Percentiles rank a stretch among this genome's conserved stretches.
phyloP scores from a whole-genome alignment of 2,888 invertebrate genomes.

The Scaeva pyrastri region DNA sequence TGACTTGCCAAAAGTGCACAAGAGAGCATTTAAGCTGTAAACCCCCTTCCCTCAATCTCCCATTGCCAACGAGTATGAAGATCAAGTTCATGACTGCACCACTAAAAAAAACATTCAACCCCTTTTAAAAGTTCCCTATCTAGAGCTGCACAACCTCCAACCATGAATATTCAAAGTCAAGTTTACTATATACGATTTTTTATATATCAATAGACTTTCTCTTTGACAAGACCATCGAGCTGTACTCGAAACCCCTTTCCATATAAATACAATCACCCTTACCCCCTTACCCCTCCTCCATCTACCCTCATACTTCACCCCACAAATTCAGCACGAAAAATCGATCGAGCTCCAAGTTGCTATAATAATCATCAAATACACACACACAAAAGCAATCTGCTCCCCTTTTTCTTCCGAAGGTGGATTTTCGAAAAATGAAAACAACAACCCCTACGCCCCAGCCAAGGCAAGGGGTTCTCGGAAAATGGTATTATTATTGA shows the following conservation, averaged over 20 bases:
- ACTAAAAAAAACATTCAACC: constrained; percentile 9
- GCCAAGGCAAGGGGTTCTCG: neutral
- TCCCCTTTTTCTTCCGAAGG: neutral
- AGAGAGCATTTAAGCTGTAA: constrained; percentile 15
- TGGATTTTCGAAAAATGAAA: constrained; percentile 31
- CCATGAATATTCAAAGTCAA: constrained; percentile 65
- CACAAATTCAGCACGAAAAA: constrained; percentile 57
- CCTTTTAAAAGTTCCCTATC: neutral
- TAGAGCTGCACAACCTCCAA: neutral
- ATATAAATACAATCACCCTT: neutral
- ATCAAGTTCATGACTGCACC: constrained; percentile 64
- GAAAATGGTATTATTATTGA: neutral
- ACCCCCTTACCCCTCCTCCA: too few species aligned
- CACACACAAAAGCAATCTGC: neutral
- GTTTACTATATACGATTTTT: constrained; percentile 48
- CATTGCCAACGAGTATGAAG: neutral
- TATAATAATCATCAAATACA: neutral
- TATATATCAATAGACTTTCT: constrained; percentile 26
- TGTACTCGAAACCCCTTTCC: neutral
- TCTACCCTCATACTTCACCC: neutral
- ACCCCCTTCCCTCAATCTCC: neutral
- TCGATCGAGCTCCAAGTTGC: constrained; percentile 67
- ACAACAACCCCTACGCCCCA: constrained; percentile 34
- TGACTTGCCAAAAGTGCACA: constrained; percentile 26
- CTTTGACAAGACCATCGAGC: neutral